Evolutionary conservation across 2,888 invertebrate species (phyloP), one percentile per base, ranked within the genome.

Genomic region (Ichneumoninae sp.): DNA sequence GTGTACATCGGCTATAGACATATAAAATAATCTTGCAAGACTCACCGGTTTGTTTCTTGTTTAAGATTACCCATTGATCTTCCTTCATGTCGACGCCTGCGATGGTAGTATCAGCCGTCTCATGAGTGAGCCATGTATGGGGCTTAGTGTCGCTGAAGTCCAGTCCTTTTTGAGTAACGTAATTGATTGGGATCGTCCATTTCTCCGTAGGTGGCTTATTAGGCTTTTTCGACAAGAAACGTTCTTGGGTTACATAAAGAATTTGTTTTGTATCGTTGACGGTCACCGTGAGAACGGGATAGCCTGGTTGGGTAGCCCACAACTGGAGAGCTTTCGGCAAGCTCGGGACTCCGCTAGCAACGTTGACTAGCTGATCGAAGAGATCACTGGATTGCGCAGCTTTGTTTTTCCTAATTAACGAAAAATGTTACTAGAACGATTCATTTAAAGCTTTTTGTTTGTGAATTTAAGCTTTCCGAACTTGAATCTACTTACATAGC

Each of bases 251-350:
- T 57, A 95, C 90, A 0, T 87, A 92, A 91, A 94, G 94, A 6
- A 87, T 89, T 19, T 94, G 94, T 19, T 94, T 94, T 0, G 87
- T 87, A 65, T 95, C 94, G 88, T 95, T 91, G 3, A 95, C 94
- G 8, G 93, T 91, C 0, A 96, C 95, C 0, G 91, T 94, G 0
- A 97, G 92, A 1, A 96, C 94, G 0, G 97, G 97, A 88, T 95
- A 96, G 0, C 96, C 96, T 8, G 95, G 93, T 88, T 96, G 95
- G 65, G 94, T 94, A 13, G 96, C 95, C 96, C 96, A 97, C 4
- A 95, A 87, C 0, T 94, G 85, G 83, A 94, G 93, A 81, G 95
- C 81, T 0, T 44, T 0, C 1, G 8, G 40, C 94, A 1, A 93
- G 94, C n/a, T n/a, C 3, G 22, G 7, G 57, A 16, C 0, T n/a